Base-by-base conservation (phyloP, 2,888 invertebrate species). In the Orthonychiurus folsomi region DNA sequence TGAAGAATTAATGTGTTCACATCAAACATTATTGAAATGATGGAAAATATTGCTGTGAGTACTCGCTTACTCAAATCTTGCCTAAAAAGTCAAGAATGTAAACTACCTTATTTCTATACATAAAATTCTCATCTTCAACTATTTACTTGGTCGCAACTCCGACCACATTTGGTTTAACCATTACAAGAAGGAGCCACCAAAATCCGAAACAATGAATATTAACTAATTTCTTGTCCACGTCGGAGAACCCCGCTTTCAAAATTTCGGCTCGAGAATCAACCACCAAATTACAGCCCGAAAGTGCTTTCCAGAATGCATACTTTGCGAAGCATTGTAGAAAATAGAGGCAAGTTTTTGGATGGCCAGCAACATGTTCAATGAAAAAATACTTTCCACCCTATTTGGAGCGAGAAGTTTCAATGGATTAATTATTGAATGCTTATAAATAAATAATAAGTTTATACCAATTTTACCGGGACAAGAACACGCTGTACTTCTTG, bases 371-470 rank as follows among this genome's bases (percentile, higher is more conserved):
- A 64, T 75, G 75, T 60, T 75, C 75, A 54, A 73, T 60, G 61
- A 69, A 75, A 63, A 73, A 74, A 56, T 70, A 74, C 52, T 71
- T 69, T 18, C 75, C 75, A 52, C 74, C 75, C 74, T 75, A 27
- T 18, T 1, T 48, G n/a, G 25, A 28, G 1, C 12, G 3, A 26
- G 27, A 50, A 47, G 25, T 52, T 18, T 47, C 37, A 50, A 52
- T 26, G 53, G 23, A 50, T 59, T 50, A 18, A 50, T 23, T 15
- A 59, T 50, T 60, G 26, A 15, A 37, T 37, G 15, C 37, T 37
- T 52, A 52, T 12, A 52, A 52, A 52, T 52, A 52, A 23, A 21
- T 52, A 15, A n/a, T n/a, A 21, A 52, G 20, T 52, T 9, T 5
- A 20, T 15, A n/a, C 20, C 24, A 20, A 5, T 5, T n/a, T 52